Conservation (phyloP, 1,140 invertebrate species). For the Episyrphus balteatus region DNA sequence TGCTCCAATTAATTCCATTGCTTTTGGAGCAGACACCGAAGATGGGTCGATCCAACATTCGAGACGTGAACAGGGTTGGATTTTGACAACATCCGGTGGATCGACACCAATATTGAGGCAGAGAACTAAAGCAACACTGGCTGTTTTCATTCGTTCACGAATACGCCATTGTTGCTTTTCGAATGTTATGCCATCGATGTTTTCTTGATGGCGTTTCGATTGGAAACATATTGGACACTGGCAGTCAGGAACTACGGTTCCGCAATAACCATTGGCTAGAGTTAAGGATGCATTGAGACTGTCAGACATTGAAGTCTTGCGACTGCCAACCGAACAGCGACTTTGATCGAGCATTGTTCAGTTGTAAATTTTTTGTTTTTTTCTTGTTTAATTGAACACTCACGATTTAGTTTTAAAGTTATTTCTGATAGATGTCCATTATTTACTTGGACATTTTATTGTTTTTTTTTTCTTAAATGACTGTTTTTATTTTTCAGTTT, state of each 20-base stretch:
- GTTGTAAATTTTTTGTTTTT: background rate
- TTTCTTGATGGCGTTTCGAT: constrained; percentile 26
- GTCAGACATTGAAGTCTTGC: constrained; percentile 8
- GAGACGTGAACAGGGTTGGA: constrained; percentile 85
- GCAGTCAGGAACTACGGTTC: constrained; percentile 7
- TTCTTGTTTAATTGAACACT: background rate
- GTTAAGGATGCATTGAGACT: constrained; percentile 1
- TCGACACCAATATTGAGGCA: constrained; percentile 99
- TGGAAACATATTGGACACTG: constrained; percentile 23
- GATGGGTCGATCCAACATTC: constrained; percentile 96
- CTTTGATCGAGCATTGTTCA: background rate
- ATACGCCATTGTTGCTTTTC: constrained; percentile 25
- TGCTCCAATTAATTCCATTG: constrained; percentile 82
- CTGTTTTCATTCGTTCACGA: constrained; percentile 78
- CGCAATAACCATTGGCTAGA: constrained; percentile 4
- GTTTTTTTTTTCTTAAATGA: no score
- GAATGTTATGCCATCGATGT: constrained; percentile 16
- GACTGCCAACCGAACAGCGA: background rate
- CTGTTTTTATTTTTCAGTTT: no score
- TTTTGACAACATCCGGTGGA: constrained; percentile 95
- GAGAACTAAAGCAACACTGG: constrained; percentile 95
- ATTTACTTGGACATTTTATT: no score
- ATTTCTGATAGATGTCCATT: no score
- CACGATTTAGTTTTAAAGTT: no score
- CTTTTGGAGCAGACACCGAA: constrained; percentile 82